Percentiles rank a stretch among this genome's conserved stretches.
Conservation (phyloP, 2,113 vertebrate genomes). For the Pomatorhinus ruficollis region DNA sequence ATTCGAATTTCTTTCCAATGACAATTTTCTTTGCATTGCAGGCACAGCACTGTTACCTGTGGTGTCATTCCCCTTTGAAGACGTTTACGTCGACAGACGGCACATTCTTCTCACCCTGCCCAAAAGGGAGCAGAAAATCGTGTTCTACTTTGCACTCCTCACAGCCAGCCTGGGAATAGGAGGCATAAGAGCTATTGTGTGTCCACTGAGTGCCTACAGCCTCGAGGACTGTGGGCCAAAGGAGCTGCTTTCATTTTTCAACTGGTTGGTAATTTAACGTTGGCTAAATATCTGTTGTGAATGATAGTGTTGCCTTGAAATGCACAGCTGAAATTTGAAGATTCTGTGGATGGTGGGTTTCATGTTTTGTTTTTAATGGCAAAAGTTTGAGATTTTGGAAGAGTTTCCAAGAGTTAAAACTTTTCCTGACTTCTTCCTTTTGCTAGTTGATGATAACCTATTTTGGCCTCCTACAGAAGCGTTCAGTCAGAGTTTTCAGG, state of each 20-base stretch:
- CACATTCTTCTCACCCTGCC: conserved; percentile 75
- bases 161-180: conserved; percentile 84
- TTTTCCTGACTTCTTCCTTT: neutral
- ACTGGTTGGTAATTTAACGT: conserved; percentile 78
- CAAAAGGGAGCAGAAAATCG: conserved; percentile 75
- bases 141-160: conserved; percentile 84
- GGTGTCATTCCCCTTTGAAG: conserved; percentile 90
- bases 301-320: neutral
- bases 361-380: neutral
- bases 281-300: neutral
- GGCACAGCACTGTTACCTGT: conserved; percentile 86
- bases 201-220: conserved; percentile 80
- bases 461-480: neutral
- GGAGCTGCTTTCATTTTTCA: conserved; percentile 85
- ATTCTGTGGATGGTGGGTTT: neutral
- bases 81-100: conserved; percentile 80
- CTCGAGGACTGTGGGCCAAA: conserved; percentile 77
- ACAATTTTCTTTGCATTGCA: conserved; percentile 33
- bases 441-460: neutral
- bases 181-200: conserved; percentile 85
- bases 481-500: neutral
- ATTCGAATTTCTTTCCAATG: neutral
- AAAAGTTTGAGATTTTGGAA: neutral
- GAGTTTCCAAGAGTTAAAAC: neutral
- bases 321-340: neutral